Base-by-base conservation (phyloP, 2,113 vertebrate genomes). In the Gavialis gangeticus region DNA sequence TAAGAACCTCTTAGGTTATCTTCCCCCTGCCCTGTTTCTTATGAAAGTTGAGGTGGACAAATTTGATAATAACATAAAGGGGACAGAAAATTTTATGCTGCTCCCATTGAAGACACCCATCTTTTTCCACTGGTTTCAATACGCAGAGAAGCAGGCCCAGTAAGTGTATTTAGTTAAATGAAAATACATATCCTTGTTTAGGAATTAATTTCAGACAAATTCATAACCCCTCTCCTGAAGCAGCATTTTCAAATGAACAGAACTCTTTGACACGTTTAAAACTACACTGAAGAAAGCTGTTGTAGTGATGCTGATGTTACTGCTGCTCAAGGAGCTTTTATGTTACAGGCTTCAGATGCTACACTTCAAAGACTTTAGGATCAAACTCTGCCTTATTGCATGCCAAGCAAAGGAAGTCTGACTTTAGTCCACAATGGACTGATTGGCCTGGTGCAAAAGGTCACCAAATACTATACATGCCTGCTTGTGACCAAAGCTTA, bases 341-440 rank as follows among this genome's bases (percentile, higher is more conserved):
- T 85, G 34, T 59, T 75, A 82, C 21, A 84, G 81, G 75, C 75
- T 97, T 97, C 86, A 95, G 78, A 96, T 93, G 71, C 10, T 88
- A 5, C 77, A 88, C 75, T 95, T 97, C 91, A 97, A 96, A 94
- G 90, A 89, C 62, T 88, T 92, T 5, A 10, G 85, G 82, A 79
- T 87, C 91, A 69, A 95, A 85, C 60, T 95, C 84, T 85, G 94
- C 13, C 54, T 96, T 97, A 81, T 79, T 96, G 34, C 71, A 81
- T 93, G 89, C 34, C 84, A 96, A 96, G 93, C 90, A 96, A 96
- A 97, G 92, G 94, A 98, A 97, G 77, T 87, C 85, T 96, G 96
- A 64, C 94, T 95, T 97, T 91, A 91, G 58, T 91, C 12, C 89
- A 95, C 92, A 97, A 91, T 90, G 63, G 79, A n/a, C 37, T 94